Percentiles rank a stretch among this genome's conserved stretches.
phyloP scores from a whole-genome alignment of 2,113 vertebrate genomes.

The Lonchura striata region DNA sequence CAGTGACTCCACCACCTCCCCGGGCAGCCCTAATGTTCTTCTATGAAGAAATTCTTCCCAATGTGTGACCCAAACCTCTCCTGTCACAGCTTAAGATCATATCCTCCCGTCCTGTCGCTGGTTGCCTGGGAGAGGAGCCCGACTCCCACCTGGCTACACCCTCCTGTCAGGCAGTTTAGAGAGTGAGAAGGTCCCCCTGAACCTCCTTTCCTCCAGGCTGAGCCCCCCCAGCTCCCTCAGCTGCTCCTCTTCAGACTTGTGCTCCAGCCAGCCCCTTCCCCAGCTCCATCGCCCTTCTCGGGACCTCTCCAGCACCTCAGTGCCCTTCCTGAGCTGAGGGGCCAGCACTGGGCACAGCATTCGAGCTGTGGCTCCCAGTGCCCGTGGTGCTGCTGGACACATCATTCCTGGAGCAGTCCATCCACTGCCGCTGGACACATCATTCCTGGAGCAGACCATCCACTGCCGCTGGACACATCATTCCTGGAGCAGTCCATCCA shows the following conservation, averaged over 20 bases:
- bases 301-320: fast-evolving
- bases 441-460: not conserved
- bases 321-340: not conserved
- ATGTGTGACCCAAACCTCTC: not conserved
- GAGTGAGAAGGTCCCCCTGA: fast-evolving
- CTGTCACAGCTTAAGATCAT: not conserved
- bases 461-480: not conserved
- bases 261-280: not conserved
- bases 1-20: not conserved
- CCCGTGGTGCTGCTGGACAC: not conserved
- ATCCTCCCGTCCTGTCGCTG: not conserved
- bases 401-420: not conserved
- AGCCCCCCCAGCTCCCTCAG: not conserved
- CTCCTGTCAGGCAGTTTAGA: not conserved
- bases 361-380: not conserved
- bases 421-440: not conserved
- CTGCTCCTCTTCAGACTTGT: not conserved
- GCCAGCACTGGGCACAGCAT: not conserved
- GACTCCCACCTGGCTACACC: not conserved
- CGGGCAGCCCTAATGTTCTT: not conserved
- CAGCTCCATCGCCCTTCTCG: fast-evolving
- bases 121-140: fast-evolving
- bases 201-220: not conserved
- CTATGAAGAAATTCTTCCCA: not conserved
- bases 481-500: not conserved